Evolutionary conservation across 2,113 vertebrate species (phyloP).

Genomic region (Corythaeola cristata): DNA sequence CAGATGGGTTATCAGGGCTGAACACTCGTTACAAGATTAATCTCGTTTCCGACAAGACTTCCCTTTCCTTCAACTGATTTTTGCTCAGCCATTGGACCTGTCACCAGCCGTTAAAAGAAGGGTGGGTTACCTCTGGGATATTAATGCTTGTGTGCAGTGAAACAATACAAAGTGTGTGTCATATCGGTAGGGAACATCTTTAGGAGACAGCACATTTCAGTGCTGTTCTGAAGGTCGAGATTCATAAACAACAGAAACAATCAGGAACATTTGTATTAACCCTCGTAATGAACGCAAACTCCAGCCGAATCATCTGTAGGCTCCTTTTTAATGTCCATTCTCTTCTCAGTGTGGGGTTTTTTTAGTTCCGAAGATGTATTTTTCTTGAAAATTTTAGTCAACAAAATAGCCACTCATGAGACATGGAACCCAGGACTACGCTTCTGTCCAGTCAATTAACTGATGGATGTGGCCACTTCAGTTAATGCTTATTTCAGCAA

Average conservation of each 20-base stretch:
- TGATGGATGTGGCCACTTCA: neutral
- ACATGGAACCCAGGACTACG: neutral
- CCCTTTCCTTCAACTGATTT: slow-evolving; percentile 89
- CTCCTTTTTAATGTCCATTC: neutral
- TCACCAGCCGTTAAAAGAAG: slow-evolving; percentile 80
- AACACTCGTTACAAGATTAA: slow-evolving; percentile 89
- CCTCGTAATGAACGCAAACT: neutral
- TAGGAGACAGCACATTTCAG: slow-evolving; percentile 69
- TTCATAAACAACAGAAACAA: slow-evolving; percentile 73
- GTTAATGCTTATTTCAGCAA: neutral
- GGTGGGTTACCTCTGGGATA: slow-evolving; percentile 77
- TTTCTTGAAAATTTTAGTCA: neutral
- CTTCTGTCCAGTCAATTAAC: neutral
- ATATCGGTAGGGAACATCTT: slow-evolving; percentile 81
- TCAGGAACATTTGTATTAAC: neutral
- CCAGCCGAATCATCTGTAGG: neutral
- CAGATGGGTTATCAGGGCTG: slow-evolving; percentile 89
- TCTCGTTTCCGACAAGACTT: slow-evolving; percentile 89
- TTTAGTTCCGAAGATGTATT: neutral
- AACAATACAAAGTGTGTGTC: slow-evolving; percentile 74
- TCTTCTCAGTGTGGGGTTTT: neutral
- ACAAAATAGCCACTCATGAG: neutral
- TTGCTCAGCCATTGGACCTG: slow-evolving; percentile 81
- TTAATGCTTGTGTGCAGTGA: slow-evolving; percentile 52
- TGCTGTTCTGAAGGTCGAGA: slow-evolving; percentile 56